Base-by-base conservation (phyloP, 2,888 invertebrate species). In the Leucophora obtusa region DNA sequence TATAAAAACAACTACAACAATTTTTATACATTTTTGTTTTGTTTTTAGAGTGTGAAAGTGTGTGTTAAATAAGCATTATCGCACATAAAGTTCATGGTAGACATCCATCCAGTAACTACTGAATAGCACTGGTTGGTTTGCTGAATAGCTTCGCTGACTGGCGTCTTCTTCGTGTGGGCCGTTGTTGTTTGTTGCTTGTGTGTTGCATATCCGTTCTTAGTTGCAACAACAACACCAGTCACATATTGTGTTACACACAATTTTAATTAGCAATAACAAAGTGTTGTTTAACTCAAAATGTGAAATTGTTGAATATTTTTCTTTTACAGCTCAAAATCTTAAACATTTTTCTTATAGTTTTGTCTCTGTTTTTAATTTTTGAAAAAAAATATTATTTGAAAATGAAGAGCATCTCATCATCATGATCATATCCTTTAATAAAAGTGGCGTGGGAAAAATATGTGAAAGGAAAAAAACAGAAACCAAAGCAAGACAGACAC, bases 401-500 rank as follows among this genome's bases (percentile, higher is more conserved):
- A 65, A 60, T 56, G 24, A 65, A 62, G 47, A 65, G 33, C 58
- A 58, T 72, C 71, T 72, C 66, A 78, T 56, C 65, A 14, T 47
- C n/a, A 47, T 71, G 77, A 78, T 72, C 60, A 72, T 77, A 81
- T 81, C 73, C 73, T 77, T 81, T 77, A 65, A 76, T 66, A 81
- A 77, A 81, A 77, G 73, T 77, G 77, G 73, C 81, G 81, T 81
- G 81, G 81, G 81, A 81, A 81, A 80, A 81, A 81, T 81, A 81
- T 81, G 81, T 77, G 77, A 81, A 77, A 81, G 81, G 81, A 63
- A 66, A 75, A 76, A 51, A 35, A 50, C 53, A 35, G 47, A 50
- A 62, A 76, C 35, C 38, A 66, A 54, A 54, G 54, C 24, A 75
- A 28, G 53, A 75, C 59, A 60, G 71, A 78, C 66, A 71, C 71